phyloP scores from a whole-genome alignment of 2,888 invertebrate genomes.

The Volucella inanis region DNA sequence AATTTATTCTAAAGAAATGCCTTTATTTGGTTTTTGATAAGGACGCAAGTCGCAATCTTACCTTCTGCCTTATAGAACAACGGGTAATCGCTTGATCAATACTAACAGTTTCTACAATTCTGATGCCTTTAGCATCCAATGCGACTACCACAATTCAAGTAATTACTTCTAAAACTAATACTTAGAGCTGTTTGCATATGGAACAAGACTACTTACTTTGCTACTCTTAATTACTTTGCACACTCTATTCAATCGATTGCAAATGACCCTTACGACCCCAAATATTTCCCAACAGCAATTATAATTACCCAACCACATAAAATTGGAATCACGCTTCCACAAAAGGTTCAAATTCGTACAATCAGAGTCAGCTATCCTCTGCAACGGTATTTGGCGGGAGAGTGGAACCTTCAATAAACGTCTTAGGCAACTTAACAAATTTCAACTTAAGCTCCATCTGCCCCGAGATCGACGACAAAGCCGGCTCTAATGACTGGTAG shows the following conservation, averaged over 20 bases:
- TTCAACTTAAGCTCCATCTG: conserved; percentile 93
- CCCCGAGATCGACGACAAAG: conserved; percentile 90
- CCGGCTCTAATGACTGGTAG: conserved; percentile 74
- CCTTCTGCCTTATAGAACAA: no score
- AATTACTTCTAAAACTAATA: conserved; percentile 75
- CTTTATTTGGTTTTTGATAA: no score
- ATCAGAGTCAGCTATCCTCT: conserved; percentile 38
- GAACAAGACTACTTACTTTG: conserved; percentile 70
- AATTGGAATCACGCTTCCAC: conserved; percentile 49
- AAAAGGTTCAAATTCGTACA: conserved; percentile 38
- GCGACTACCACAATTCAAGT: conserved; percentile 47
- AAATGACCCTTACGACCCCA: conserved; percentile 65
- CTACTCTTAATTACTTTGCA: conserved; percentile 45
- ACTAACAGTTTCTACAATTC: conserved; percentile 37
- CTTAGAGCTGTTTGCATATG: conserved; percentile 60
- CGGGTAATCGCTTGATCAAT: conserved; percentile 37
- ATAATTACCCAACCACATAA: conserved; percentile 42
- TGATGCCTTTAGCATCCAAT: conserved; percentile 35
- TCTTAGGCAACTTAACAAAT: conserved; percentile 85
- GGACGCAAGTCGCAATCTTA: no score
- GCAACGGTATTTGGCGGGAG: conserved; percentile 14
- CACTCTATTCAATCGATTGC: conserved; percentile 58
- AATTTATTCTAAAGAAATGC: no score
- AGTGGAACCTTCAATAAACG: conserved; percentile 49
- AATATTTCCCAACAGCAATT: conserved; percentile 64